Percentiles rank a stretch among this genome's conserved stretches.
These are phyloP conservation scores for Lasioglossum malachurum DNA, from an alignment of 2,888 invertebrate species.

Conservation along the genomic window DNA sequence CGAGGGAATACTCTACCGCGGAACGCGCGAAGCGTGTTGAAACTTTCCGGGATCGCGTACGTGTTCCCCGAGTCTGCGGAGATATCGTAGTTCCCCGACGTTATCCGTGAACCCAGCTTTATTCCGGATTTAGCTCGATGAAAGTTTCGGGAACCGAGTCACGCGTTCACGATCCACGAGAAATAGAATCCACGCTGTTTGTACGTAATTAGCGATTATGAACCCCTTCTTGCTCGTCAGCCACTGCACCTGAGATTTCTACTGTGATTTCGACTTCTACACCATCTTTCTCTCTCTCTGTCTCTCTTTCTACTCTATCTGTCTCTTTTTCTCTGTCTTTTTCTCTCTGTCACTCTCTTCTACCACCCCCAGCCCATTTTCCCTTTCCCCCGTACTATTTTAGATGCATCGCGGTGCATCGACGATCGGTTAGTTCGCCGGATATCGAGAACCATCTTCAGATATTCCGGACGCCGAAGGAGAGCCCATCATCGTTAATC, in stretches of 20 bases:
- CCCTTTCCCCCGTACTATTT: neutral
- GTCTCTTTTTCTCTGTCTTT: constrained; percentile 33
- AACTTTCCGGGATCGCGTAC: constrained; percentile 11
- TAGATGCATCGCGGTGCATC: neutral
- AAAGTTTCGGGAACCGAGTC: constrained; percentile 41
- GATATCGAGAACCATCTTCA: constrained; percentile 60
- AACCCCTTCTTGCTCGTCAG: constrained; percentile 82
- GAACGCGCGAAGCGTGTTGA: constrained; percentile 19
- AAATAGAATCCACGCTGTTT: constrained; percentile 75
- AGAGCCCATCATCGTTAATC: constrained; percentile 51
- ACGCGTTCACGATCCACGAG: constrained; percentile 73
- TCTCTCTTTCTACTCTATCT: neutral
- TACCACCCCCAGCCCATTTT: neutral
- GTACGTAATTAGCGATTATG: constrained; percentile 79
- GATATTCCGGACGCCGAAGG: constrained; percentile 30
- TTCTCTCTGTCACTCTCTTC: constrained; percentile 41
- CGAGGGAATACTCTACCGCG: constrained; percentile 7
- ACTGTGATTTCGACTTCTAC: constrained; percentile 46
- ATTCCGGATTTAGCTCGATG: constrained; percentile 1
- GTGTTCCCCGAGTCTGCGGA: constrained; percentile 16
- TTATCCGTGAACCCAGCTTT: constrained; percentile 3
- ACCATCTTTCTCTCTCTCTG: constrained; percentile 12
- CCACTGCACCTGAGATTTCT: constrained; percentile 80
- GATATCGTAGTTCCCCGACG: constrained; percentile 2
- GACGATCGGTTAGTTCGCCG: constrained; percentile 57